Evolutionary conservation across 1,140 invertebrate species (phyloP).

Genomic region (Stratiolaelaps scimitus): DNA sequence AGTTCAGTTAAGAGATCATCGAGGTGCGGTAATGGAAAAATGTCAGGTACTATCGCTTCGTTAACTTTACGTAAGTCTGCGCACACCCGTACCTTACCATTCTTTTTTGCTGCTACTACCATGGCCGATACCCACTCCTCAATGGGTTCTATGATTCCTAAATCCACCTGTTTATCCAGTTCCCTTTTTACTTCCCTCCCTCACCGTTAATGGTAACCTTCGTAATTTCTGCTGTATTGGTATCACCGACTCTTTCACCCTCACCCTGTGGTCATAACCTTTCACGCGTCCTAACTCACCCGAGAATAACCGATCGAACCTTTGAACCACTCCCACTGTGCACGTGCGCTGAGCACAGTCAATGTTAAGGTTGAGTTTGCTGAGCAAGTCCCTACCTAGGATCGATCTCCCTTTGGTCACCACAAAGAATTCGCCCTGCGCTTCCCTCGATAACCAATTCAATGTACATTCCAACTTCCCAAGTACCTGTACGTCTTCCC

Average conservation of each 20-base stretch:
- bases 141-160: background rate
- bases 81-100: constrained; percentile 26
- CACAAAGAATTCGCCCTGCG: background rate
- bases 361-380: background rate
- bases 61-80: constrained; percentile 28
- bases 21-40: constrained; percentile 29
- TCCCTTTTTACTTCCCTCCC: background rate
- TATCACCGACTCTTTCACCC: background rate
- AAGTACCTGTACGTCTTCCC: no score
- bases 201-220: background rate
- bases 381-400: background rate
- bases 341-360: background rate
- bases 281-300: background rate
- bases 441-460: no score
- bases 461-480: no score
- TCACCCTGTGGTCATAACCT: background rate
- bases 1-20: constrained; percentile 13
- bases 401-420: background rate
- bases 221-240: constrained; percentile 9
- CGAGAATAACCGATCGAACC: background rate
- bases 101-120: constrained; percentile 19
- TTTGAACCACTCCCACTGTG: background rate
- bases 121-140: constrained; percentile 3
- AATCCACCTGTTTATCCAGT: background rate
- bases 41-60: constrained; percentile 25